Evolutionary conservation across 64 coral and sea anemone species (phyloP), one percentile per base, ranked within the genome.

Genomic region (Cladopsammia gracilis): DNA sequence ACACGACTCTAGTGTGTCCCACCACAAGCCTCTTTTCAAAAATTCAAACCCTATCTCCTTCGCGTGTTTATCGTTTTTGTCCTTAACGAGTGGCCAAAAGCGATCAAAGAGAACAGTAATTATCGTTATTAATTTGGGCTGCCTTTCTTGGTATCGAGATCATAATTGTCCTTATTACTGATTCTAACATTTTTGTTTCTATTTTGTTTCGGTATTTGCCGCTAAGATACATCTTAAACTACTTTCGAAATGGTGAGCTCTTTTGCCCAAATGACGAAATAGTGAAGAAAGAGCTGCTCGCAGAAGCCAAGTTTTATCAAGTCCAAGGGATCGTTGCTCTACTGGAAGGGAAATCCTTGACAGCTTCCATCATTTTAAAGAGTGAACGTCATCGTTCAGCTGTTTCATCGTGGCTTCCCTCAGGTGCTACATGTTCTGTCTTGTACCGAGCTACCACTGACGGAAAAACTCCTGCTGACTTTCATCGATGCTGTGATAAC

Each of bases 251-350:
- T 42, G 91, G 91, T 46, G 85, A 70, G 22, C 47, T 93, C 6
- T 51, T 77, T 26, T 87, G 48, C 25, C 91, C 91, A 19, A 47
- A 85, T 7, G 71, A 92, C 71, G 64, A 76, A 86, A n/a, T 57
- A 24, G 3, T 75, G 26, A 56, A 10, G 5, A 43, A 59, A 48
- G 79, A 92, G 45, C 59, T 92, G 11, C 68, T 83, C 18, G 43
- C 48, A 62, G 91, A 93, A 68, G 91, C 91, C 10, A 73, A 78
- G 6, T 93, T 93, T 68, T 93, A 87, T 56, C 91, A 93, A 76
- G 58, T 92, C 43, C 52, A 65, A 57, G 90, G 90, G 10, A 24
- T 92, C 11, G 13, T 83, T 24, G 14, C 22, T 62, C 48, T 69
- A 52, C 69, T 67, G 3, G 12, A 56, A 56, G 53, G 53, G 7